Percentiles rank a stretch among this genome's conserved stretches.
Conservation (phyloP, 2,888 invertebrate species). For the Alitta virens region DNA sequence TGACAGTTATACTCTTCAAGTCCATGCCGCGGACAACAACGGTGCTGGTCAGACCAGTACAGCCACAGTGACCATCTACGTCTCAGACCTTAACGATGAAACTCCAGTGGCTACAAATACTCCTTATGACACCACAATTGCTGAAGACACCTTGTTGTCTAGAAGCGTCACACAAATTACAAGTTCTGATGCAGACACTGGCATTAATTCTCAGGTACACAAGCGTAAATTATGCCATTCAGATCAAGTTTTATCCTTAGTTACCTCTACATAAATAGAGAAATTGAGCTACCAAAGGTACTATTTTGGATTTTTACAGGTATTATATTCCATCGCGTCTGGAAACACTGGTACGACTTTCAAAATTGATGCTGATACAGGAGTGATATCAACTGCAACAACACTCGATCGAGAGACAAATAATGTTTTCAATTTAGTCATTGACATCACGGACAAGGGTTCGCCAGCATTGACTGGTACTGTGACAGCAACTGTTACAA, state of each 20-base stretch:
- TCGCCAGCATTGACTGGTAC: background rate
- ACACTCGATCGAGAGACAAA: background rate
- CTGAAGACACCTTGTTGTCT: no score
- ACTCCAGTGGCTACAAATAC: background rate
- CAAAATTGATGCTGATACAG: background rate
- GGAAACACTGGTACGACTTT: background rate
- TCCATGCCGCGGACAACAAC: background rate
- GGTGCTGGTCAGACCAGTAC: background rate
- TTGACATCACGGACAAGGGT: background rate
- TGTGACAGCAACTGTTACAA: background rate
- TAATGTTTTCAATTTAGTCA: background rate
- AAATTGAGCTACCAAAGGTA: no score
- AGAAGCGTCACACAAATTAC: no score
- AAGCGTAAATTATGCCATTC: no score
- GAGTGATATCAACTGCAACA: background rate
- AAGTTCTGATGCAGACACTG: no score
- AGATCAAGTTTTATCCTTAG: no score
- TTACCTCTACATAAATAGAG: no score
- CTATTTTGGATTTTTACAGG: no score
- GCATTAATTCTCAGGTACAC: no score
- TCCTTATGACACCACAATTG: no score
- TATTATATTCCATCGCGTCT: background rate
- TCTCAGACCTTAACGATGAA: background rate
- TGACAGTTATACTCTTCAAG: no score
- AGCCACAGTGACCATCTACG: background rate